Conservation (phyloP, 2,888 invertebrate genomes). For the Pristionchus arcanus region DNA sequence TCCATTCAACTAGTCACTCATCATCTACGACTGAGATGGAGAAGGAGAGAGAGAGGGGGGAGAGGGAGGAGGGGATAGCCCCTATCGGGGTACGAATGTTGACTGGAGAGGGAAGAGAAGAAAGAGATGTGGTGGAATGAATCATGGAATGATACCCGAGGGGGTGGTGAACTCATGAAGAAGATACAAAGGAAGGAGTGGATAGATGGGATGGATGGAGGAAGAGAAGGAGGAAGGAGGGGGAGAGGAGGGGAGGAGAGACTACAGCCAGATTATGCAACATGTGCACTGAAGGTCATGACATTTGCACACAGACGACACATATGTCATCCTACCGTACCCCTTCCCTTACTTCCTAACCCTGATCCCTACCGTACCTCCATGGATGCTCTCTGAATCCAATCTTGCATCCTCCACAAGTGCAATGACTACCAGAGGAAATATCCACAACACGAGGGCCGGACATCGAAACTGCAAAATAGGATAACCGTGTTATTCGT, state of each 20-base stretch:
- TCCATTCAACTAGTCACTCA: not conserved
- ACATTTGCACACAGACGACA: not conserved
- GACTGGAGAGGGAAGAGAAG: conserved; percentile 25
- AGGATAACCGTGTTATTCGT: not conserved
- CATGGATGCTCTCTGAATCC: conserved; percentile 39
- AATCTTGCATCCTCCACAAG: conserved; percentile 8
- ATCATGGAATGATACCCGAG: conserved; percentile 49
- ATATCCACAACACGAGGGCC: not conserved
- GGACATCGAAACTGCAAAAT: conserved; percentile 30
- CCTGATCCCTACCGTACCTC: not conserved
- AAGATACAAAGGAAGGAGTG: not conserved
- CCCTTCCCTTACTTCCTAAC: not conserved
- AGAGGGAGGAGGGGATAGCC: not conserved
- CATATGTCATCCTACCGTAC: not conserved
- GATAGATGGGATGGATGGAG: not conserved
- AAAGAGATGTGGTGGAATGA: conserved; percentile 5
- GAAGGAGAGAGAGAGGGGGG: not conserved
- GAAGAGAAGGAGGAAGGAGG: not conserved
- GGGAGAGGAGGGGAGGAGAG: not conserved
- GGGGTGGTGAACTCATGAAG: conserved; percentile 34
- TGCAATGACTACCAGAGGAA: conserved; percentile 29
- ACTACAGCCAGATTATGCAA: not conserved
- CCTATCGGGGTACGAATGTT: conserved; percentile 5
- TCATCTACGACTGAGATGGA: conserved; percentile 8
- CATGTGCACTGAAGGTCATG: conserved; percentile 1